Conservation (phyloP, 2,888 invertebrate genomes). For the Autographa gamma region DNA sequence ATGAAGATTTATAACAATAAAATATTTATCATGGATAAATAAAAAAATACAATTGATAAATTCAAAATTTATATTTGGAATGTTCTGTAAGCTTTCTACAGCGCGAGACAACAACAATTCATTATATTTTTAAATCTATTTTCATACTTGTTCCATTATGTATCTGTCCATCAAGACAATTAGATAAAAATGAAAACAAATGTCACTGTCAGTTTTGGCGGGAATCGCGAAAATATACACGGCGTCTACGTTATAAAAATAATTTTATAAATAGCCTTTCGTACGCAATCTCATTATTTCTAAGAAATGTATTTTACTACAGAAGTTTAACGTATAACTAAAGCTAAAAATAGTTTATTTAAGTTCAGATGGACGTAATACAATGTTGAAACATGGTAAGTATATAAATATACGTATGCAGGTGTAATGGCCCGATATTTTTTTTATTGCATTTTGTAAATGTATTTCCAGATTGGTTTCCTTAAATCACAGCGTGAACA, state of each 20-base stretch:
- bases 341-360: slow-evolving; percentile 1
- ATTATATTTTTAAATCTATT: slow-evolving; percentile 4
- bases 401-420: slow-evolving; percentile 8
- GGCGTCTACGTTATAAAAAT: neutral
- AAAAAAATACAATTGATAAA: neutral
- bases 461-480: slow-evolving; percentile 10
- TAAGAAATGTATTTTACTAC: slow-evolving; percentile 1
- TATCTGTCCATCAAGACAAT: slow-evolving; percentile 1
- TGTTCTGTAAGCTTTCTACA: neutral
- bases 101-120: neutral
- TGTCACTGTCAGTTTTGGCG: neutral
- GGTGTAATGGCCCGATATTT: slow-evolving; percentile 7
- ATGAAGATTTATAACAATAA: slow-evolving; percentile 1
- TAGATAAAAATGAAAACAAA: slow-evolving; percentile 3
- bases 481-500: slow-evolving; percentile 25
- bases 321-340: slow-evolving; percentile 2
- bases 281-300: slow-evolving; percentile 4
- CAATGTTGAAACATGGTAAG: neutral
- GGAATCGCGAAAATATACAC: neutral
- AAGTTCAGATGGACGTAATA: neutral
- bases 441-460: slow-evolving; percentile 8
- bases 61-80: neutral
- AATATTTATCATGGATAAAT: neutral
- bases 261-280: slow-evolving; percentile 1
- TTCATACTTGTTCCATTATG: neutral